These are phyloP conservation scores for Pristionchus exspectatus DNA, from an alignment of 2,888 invertebrate genomes.

Conservation along the genomic window DNA sequence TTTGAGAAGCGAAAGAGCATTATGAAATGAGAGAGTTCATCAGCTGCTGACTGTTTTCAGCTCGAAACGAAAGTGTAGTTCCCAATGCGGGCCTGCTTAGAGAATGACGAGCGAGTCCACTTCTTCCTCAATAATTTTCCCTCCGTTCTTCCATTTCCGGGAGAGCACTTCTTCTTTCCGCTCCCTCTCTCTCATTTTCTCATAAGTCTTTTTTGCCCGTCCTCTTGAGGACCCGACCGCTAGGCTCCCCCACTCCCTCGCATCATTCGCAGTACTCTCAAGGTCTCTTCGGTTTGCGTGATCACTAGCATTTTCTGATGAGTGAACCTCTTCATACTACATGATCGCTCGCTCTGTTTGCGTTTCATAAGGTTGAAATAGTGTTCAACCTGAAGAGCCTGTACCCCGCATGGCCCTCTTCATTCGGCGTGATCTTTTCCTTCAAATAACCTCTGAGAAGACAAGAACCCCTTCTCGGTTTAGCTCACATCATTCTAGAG, in stretches of 20 bases:
- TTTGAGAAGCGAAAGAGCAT: no score
- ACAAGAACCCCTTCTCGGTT: background rate
- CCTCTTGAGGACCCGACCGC: constrained; percentile 10
- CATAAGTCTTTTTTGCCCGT: constrained; percentile 29
- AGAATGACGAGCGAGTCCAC: constrained; percentile 15
- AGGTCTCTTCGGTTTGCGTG: background rate
- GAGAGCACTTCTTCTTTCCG: constrained; percentile 19
- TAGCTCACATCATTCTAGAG: background rate
- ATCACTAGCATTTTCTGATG: no score
- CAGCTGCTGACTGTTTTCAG: no score
- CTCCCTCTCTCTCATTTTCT: constrained; percentile 34
- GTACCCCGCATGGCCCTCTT: background rate
- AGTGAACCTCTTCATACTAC: no score
- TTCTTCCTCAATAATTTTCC: background rate
- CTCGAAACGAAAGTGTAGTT: background rate
- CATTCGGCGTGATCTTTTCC: background rate
- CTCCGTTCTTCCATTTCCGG: constrained; percentile 13
- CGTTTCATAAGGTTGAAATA: no score
- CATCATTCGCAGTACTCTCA: constrained; percentile 5
- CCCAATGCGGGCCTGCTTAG: background rate
- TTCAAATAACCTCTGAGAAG: background rate
- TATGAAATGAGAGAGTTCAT: background rate
- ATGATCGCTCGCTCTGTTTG: no score
- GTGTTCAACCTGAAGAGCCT: no score
- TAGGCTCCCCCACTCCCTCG: background rate